Conservation (phyloP, 2,888 invertebrate genomes). For the Pecten maximus region DNA sequence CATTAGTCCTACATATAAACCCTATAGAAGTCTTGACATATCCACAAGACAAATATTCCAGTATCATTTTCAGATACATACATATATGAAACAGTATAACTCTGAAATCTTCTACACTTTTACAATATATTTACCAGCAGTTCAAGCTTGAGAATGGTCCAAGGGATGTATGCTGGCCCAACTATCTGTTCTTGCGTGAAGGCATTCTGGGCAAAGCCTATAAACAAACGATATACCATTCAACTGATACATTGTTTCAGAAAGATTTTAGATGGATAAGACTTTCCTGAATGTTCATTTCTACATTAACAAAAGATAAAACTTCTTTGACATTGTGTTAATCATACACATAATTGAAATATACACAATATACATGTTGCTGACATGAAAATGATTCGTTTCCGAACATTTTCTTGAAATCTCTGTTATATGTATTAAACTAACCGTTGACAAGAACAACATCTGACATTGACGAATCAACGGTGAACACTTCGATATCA, state of each 20-base stretch:
- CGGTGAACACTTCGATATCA: constrained; percentile 59
- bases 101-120: no score
- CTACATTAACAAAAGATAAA: background rate
- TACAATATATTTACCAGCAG: constrained; percentile 64
- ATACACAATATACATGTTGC: no score
- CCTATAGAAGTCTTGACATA: no score
- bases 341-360: no score
- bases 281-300: background rate
- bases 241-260: no score
- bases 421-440: background rate
- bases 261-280: background rate
- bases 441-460: constrained; percentile 85
- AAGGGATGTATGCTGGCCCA: constrained; percentile 86
- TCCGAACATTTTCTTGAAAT: no score
- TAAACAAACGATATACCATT: no score
- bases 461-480: constrained; percentile 83
- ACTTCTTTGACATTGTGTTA: background rate
- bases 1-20: no score
- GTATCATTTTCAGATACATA: no score
- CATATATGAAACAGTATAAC: no score
- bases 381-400: no score
- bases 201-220: constrained; percentile 84
- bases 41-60: no score
- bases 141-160: constrained; percentile 81
- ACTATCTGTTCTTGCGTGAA: constrained; percentile 85